Base-by-base conservation (phyloP, 2,888 invertebrate species). In the Cosmia pyralina region DNA sequence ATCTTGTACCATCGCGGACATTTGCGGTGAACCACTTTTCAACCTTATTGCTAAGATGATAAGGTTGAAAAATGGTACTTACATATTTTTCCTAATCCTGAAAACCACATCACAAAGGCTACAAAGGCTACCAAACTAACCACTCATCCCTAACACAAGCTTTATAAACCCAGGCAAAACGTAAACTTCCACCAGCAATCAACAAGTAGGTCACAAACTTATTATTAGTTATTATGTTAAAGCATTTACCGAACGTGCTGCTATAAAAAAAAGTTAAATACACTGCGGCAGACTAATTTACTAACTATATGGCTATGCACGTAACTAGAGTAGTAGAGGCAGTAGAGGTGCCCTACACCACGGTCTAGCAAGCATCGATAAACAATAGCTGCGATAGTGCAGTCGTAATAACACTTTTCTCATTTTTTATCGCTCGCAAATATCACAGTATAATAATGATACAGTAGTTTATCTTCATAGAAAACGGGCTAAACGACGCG, bases 201-300 rank as follows among this genome's bases (percentile, higher is more conserved):
- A 83, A 82, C 75, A 85, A 84, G 77, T 85, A 79, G 85, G 85
- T 85, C 83, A 83, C 76, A 75, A 65, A 81, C 63, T 69, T 76
- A 68, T 72, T 59, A 83, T 72, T 53, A 75, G 59, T 72, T 79
- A 71, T 76, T 69, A 83, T 75, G 59, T 75, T 63, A 75, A 70
- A 75, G 67, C 75, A 70, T 70, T 84, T 77, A 74, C 73, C 60
- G 53, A 69, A 82, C 57, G 41, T 58, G 64, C 17, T 46, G 15
- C 7, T 48, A 73, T 69, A 76, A 79, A 72, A 79, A 75, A 77
- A 78, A 72, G 15, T 69, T 66, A 77, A 75, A 85, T 65, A 76
- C 84, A 84, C 85, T 85, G 84, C 81, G 75, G 83, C 59, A 79
- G 53, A 67, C 50, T 79, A 79, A 83, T 85, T 84, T 79, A 57